Evolutionary conservation across 2,888 invertebrate genomes (phyloP).

Genomic region (Rhingia campestris): DNA sequence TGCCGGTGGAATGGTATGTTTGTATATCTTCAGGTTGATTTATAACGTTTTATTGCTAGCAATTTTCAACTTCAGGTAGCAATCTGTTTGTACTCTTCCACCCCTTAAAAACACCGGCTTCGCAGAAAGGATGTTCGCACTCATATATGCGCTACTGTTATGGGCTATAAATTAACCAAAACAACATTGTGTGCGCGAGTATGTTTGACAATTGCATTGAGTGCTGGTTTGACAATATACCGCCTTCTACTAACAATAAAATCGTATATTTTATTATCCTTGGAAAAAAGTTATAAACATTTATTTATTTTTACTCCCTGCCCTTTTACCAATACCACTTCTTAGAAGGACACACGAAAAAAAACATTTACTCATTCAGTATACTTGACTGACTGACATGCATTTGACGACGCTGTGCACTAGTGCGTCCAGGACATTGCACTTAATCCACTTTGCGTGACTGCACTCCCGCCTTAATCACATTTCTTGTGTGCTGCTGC

Average conservation of each 20-base stretch:
- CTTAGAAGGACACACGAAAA: slow-evolving; percentile 55
- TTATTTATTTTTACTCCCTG: slow-evolving; percentile 32
- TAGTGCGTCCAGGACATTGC: slow-evolving; percentile 66
- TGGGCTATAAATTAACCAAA: slow-evolving; percentile 69
- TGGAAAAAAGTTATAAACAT: slow-evolving; percentile 45
- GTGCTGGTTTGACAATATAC: slow-evolving; percentile 32
- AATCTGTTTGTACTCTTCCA: slow-evolving; percentile 72
- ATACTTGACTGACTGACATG: slow-evolving; percentile 47
- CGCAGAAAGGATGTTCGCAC: slow-evolving; percentile 43
- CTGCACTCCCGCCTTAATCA: slow-evolving; percentile 59
- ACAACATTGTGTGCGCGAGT: slow-evolving; percentile 27
- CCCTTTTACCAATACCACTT: neutral
- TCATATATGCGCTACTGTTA: slow-evolving; percentile 48
- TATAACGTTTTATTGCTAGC: slow-evolving; percentile 77
- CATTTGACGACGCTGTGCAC: slow-evolving; percentile 1
- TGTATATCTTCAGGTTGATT: slow-evolving; percentile 73
- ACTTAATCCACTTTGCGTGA: slow-evolving; percentile 71
- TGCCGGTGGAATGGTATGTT: neutral
- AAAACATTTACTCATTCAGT: slow-evolving; percentile 54
- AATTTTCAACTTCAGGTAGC: slow-evolving; percentile 77
- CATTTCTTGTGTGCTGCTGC: slow-evolving; percentile 40
- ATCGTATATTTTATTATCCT: slow-evolving; percentile 53
- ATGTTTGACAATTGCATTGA: slow-evolving; percentile 66
- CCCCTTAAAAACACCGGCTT: slow-evolving; percentile 9
- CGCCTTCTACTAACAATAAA: neutral